These are phyloP conservation scores for Mungos mungo DNA, from an alignment of 2,113 vertebrate species.

Conservation along the genomic window DNA sequence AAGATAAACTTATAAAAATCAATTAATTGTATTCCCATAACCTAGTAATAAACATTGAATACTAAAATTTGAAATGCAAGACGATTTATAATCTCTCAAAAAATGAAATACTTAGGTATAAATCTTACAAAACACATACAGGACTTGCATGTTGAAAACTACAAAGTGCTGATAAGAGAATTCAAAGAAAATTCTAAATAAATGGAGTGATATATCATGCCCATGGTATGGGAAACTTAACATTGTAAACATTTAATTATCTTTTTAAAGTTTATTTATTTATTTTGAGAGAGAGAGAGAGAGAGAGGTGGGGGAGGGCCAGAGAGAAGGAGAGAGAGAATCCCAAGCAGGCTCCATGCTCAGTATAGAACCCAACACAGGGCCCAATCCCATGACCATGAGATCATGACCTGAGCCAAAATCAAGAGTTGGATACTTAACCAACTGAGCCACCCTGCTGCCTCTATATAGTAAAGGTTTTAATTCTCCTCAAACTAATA, in stretches of 20 bases:
- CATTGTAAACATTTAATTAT: not conserved
- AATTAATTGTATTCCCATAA: not conserved
- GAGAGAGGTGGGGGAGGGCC: no score
- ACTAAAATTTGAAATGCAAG: not conserved
- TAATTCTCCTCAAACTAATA: not conserved
- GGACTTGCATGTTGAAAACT: not conserved
- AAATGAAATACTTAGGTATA: not conserved
- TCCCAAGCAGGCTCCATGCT: no score
- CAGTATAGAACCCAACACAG: no score
- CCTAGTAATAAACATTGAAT: not conserved
- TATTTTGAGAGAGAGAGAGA: no score
- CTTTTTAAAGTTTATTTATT: no score
- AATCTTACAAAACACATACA: not conserved
- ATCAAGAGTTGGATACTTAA: no score
- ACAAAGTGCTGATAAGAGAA: not conserved
- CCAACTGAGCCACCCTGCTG: no score
- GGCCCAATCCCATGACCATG: no score
- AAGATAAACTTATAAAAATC: not conserved
- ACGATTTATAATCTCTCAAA: not conserved
- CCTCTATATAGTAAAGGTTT: not conserved
- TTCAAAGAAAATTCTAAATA: not conserved
- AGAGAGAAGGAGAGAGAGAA: no score
- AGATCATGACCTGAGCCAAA: no score
- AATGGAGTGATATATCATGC: not conserved
- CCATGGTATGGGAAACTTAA: not conserved